Base-by-base conservation (phyloP, 2,113 vertebrate genomes). In the Callopanchax toddi region DNA sequence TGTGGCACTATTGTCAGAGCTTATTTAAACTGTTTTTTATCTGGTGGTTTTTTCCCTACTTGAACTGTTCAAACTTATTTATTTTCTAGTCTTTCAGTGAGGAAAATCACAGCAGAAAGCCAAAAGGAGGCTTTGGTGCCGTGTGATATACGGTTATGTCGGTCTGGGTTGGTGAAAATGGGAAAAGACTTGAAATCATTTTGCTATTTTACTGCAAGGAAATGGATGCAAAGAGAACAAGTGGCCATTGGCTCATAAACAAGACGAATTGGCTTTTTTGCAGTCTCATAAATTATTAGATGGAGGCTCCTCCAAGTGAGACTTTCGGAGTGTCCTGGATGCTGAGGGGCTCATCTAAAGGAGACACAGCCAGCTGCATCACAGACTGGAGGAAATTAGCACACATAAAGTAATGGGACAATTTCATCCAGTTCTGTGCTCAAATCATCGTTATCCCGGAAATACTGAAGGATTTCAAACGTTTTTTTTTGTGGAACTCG, bases 141-240 rank as follows among this genome's bases (percentile, higher is more conserved):
- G n/a, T 50, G 60, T 78, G 74, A 81, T 82, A 73, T 72, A 75
- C 74, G 67, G 76, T 81, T 63, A 49, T 73, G 67, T 37, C 50
- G 20, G 29, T 20, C 11, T 21, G 11, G 3, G 4, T 2, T 12
- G 45, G 36, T 52, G 65, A 60, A 70, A 81, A 78, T 75, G 64
- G 53, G 61, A 82, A 80, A 71, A 67, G 68, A 45, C 76, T 78
- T 36, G 60, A 73, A 82, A 75, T 75, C 71, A 84, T 84, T 88
- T 80, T 59, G 46, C 64, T 65, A 34, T 68, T 76, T 69, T 54
- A 48, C 67, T 50, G 25, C 66, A 60, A 78, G 63, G 55, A 75
- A 61, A 55, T 68, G 43, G 67, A 85, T 82, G 67, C 70, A 77
- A 65, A 61, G 67, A 57, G 65, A 86, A 65, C 75, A 81, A 59